Conservation (phyloP, 2,797 vertebrate genomes). For the Gymnopithys bicolor region DNA sequence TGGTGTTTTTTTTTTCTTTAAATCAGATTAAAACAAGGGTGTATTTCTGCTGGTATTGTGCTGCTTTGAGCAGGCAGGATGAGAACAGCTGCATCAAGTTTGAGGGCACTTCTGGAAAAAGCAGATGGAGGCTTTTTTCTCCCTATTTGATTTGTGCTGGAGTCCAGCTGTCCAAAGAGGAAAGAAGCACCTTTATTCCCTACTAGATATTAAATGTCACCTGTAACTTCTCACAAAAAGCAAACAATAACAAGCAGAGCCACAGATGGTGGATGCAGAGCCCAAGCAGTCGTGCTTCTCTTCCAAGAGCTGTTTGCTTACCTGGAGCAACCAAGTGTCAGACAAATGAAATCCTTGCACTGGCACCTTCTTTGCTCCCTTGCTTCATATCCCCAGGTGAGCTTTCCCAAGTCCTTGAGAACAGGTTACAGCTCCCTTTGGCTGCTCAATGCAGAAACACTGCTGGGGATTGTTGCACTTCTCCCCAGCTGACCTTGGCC, state of each 20-base stretch:
- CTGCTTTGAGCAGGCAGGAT: slow-evolving; percentile 38
- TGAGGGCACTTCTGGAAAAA: slow-evolving; percentile 64
- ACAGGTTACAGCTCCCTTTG: background rate
- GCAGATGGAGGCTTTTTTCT: slow-evolving; percentile 47
- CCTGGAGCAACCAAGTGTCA: background rate
- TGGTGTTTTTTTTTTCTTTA: background rate
- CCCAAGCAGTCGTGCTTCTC: background rate
- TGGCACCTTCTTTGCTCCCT: background rate
- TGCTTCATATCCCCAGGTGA: background rate
- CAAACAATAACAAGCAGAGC: slow-evolving; percentile 23
- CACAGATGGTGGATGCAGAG: slow-evolving; percentile 48
- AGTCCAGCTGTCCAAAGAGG: slow-evolving; percentile 61
- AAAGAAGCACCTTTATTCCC: slow-evolving; percentile 62
- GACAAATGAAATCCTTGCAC: background rate
- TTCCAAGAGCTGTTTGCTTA: slow-evolving; percentile 13
- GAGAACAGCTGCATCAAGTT: slow-evolving; percentile 56
- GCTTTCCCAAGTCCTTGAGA: background rate
- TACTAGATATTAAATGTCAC: slow-evolving; percentile 53
- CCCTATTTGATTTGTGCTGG: slow-evolving; percentile 51
- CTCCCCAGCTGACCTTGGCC: background rate
- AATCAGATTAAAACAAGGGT: slow-evolving; percentile 66
- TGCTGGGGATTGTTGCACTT: background rate
- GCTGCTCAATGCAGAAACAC: background rate
- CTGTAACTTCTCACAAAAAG: slow-evolving; percentile 17
- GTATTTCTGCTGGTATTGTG: slow-evolving; percentile 55